These are phyloP conservation scores for Phthorimaea operculella DNA, from an alignment of 1,140 invertebrate genomes.

Conservation along the genomic window DNA sequence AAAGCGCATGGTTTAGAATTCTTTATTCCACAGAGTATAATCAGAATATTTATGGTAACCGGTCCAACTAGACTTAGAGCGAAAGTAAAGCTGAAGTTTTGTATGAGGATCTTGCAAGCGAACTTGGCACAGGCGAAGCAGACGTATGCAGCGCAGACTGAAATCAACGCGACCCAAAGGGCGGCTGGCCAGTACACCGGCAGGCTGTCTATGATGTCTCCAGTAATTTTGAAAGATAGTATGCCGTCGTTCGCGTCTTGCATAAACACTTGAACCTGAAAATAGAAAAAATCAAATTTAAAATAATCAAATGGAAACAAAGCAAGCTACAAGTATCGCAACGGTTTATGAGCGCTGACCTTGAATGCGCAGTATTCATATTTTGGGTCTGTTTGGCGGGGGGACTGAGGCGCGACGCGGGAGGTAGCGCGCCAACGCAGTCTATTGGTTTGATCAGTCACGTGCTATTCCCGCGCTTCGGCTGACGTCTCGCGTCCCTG, in stretches of 20 bases:
- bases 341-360: too few relatives aligned
- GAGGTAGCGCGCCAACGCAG: too few relatives aligned
- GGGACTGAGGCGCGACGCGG: too few relatives aligned
- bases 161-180: constrained; percentile 82
- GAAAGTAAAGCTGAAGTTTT: constrained; percentile 95
- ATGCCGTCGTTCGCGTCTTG: constrained; percentile 70
- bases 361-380: too few relatives aligned
- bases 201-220: constrained; percentile 71
- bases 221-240: constrained; percentile 73
- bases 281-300: not conserved
- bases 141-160: constrained; percentile 82
- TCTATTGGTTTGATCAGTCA: too few relatives aligned
- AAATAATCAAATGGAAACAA: too few relatives aligned
- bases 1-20: constrained; percentile 89
- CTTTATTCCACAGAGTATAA: constrained; percentile 85
- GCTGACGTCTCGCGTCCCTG: too few relatives aligned
- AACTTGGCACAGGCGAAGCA: constrained; percentile 92
- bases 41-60: constrained; percentile 86
- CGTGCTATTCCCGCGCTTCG: too few relatives aligned
- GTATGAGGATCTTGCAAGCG: constrained; percentile 95
- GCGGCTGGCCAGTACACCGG: constrained; percentile 73
- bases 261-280: constrained; percentile 68
- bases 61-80: constrained; percentile 92
- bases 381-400: too few relatives aligned
- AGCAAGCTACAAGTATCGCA: too few relatives aligned